These are phyloP conservation scores for Solen grandis DNA, from an alignment of 1,140 invertebrate genomes.

Conservation along the genomic window DNA sequence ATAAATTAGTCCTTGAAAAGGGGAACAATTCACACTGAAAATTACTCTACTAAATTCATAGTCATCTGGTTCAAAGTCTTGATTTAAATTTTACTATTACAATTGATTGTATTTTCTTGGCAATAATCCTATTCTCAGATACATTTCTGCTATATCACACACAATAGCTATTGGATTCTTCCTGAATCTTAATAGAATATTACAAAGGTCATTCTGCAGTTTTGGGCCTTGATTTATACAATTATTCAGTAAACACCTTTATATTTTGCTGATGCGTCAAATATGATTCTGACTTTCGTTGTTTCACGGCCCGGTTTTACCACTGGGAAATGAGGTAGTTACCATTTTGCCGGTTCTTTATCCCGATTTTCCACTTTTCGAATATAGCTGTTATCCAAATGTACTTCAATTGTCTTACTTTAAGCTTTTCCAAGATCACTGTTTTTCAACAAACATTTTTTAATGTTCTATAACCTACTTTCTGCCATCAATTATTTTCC, in stretches of 20 bases:
- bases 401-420: slow-evolving; percentile 43
- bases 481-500: slow-evolving; percentile 51
- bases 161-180: slow-evolving; percentile 49
- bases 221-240: slow-evolving; percentile 69
- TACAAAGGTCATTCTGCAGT: slow-evolving; percentile 72
- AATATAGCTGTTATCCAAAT: slow-evolving; percentile 57
- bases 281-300: slow-evolving; percentile 58
- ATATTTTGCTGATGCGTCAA: slow-evolving; percentile 59
- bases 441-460: slow-evolving; percentile 37
- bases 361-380: slow-evolving; percentile 21
- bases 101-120: slow-evolving; percentile 32
- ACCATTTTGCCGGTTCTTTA: slow-evolving; percentile 28
- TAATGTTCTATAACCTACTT: slow-evolving; percentile 31
- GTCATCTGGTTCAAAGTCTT: background rate
- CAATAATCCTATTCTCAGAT: slow-evolving; percentile 20
- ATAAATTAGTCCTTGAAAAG: slow-evolving; percentile 48
- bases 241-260: slow-evolving; percentile 67
- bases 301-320: slow-evolving; percentile 38
- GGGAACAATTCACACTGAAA: slow-evolving; percentile 50
- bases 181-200: slow-evolving; percentile 62
- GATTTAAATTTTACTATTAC: slow-evolving; percentile 5
- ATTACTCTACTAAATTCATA: slow-evolving; percentile 30
- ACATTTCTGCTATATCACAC: slow-evolving; percentile 58
- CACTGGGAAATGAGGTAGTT: slow-evolving; percentile 58
- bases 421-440: slow-evolving; percentile 20